These are phyloP conservation scores for Batillaria attramentaria DNA, from an alignment of 1,140 invertebrate species.

Conservation along the genomic window DNA sequence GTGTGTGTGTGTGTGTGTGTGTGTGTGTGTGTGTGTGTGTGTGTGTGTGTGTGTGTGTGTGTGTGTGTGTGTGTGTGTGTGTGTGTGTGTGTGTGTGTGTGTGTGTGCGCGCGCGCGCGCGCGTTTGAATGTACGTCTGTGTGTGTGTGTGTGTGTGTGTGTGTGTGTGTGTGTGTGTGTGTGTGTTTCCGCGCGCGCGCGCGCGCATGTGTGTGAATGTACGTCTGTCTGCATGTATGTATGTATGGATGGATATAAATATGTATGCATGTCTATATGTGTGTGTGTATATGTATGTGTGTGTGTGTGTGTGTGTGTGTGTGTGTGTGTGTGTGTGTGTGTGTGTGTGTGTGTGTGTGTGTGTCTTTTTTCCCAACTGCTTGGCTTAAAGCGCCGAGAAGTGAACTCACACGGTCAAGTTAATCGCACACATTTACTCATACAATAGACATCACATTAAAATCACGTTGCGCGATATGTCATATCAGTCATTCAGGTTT, in stretches of 20 bases:
- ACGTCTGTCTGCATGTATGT: neutral
- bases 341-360: neutral
- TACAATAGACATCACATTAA: too few species aligned
- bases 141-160: neutral
- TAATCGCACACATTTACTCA: too few species aligned
- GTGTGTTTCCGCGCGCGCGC: conserved; percentile 11
- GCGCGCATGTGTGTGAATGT: neutral
- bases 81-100: conserved; percentile 26
- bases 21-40: conserved; percentile 9
- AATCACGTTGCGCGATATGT: too few species aligned
- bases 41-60: conserved; percentile 10
- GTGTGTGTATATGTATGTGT: neutral
- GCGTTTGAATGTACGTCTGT: neutral
- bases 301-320: neutral
- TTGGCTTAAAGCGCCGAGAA: too few species aligned
- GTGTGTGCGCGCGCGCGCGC: conserved; percentile 11
- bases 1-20: neutral
- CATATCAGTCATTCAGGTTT: too few species aligned
- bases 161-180: conserved; percentile 10
- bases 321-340: neutral
- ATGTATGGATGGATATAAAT: neutral
- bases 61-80: conserved; percentile 19
- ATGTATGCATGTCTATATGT: neutral
- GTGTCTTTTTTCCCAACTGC: too few species aligned
- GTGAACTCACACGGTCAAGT: too few species aligned